phyloP scores from a whole-genome alignment of 2,113 vertebrate genomes.

The Misgurnus anguillicaudatus region DNA sequence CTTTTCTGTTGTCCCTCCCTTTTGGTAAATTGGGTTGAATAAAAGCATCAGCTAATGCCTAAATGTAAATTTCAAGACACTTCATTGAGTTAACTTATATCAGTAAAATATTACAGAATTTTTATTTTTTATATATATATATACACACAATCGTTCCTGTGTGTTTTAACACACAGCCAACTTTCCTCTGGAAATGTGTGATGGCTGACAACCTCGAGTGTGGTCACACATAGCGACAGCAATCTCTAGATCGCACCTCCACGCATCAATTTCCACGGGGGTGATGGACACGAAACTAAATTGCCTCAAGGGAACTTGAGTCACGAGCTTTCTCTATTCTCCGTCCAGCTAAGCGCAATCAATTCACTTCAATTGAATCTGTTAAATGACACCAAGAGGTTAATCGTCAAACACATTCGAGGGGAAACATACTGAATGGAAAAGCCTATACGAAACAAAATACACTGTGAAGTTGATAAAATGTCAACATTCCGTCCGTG shows the following conservation, averaged over 20 bases:
- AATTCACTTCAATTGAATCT: conserved; percentile 40
- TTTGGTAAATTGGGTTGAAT: too few relatives aligned
- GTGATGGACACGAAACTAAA: conserved; percentile 55
- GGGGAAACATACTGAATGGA: neutral
- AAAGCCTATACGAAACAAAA: neutral
- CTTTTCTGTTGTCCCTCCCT: too few relatives aligned
- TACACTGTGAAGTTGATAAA: neutral
- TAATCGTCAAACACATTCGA: conserved; percentile 42
- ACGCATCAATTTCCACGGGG: conserved; percentile 45
- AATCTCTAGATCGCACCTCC: conserved; percentile 53
- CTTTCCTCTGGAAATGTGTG: conserved; percentile 43
- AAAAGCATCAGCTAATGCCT: too few relatives aligned
- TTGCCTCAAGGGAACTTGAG: conserved; percentile 51
- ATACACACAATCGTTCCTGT: conserved; percentile 12
- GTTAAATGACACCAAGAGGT: conserved; percentile 43
- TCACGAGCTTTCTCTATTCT: conserved; percentile 39
- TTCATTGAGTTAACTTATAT: too few relatives aligned
- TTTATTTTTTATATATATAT: conserved; percentile 14
- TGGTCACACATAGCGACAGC: conserved; percentile 47
- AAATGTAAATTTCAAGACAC: too few relatives aligned
- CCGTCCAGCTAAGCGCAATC: conserved; percentile 36
- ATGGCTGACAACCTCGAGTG: conserved; percentile 36
- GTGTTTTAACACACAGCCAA: conserved; percentile 5
- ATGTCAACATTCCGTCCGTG: neutral
- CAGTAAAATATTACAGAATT: neutral